These are phyloP conservation scores for Cheumatopsyche charites DNA, from an alignment of 1,140 invertebrate genomes.

Conservation along the genomic window DNA sequence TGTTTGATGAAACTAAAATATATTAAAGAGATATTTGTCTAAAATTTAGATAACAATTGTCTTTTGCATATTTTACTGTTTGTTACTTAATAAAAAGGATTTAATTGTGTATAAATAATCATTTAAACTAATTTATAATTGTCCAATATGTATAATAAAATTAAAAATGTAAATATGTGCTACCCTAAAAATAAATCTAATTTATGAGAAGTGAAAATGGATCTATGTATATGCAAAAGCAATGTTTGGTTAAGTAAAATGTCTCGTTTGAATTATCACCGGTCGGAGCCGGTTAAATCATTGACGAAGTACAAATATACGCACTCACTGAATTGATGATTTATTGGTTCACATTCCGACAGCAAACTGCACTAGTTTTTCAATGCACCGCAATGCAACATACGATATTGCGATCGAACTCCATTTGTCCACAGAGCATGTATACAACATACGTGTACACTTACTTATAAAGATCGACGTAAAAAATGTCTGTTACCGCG, in stretches of 20 bases:
- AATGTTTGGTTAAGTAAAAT: conserved; percentile 26
- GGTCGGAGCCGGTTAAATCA: conserved; percentile 25
- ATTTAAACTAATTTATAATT: no score
- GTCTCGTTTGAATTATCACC: conserved; percentile 20
- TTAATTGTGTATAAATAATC: no score
- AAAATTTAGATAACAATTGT: no score
- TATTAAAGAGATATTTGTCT: no score
- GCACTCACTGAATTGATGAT: conserved; percentile 43
- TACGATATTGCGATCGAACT: conserved; percentile 15
- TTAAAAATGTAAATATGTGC: no score
- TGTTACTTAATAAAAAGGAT: no score
- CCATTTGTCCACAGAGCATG: conserved; percentile 2
- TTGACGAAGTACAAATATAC: background rate
- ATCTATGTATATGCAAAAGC: conserved; percentile 25
- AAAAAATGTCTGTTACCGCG: no score
- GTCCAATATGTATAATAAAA: no score
- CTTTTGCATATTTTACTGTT: no score
- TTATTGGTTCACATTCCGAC: conserved; percentile 45
- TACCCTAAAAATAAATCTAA: background rate
- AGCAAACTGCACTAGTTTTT: conserved; percentile 43
- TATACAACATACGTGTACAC: no score
- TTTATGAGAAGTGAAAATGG: conserved; percentile 24
- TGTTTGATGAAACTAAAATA: no score
- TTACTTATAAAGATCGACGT: no score
- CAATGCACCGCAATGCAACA: conserved; percentile 23